Evolutionary conservation across 2,113 vertebrate species (phyloP), one percentile per base, ranked within the genome.

Genomic region (Brachyistius frenatus): DNA sequence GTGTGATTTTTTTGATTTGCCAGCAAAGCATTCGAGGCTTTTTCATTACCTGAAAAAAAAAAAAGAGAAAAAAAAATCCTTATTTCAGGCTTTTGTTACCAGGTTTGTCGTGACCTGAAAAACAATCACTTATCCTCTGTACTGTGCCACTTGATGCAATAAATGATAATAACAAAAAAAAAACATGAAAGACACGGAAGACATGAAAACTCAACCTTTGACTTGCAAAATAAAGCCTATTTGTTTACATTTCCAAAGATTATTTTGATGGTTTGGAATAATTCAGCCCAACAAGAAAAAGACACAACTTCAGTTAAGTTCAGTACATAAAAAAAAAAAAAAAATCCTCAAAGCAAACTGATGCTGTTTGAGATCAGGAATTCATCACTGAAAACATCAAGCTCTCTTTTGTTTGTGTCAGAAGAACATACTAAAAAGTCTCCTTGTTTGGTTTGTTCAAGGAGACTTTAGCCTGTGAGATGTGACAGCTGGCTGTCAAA

Each of bases 401-500:
- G 4, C 8, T 77, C 23, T 37, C 30, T 72, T 71, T 60, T 0
- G n/a, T 44, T 11, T 46, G 32, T 62, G 36, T 76, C 54, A 39
- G 44, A 7, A 11, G 4, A 13, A 46, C 50, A 83, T 44, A 76
- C 78, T 52, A 71, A 79, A 77, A 73, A 36, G n/a, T 16, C 52
- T 72, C 30, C 41, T 75, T 30, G 55, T 33, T 23, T 67, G 53
- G 50, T 69, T 47, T 65, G 64, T 66, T 87, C 68, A 82, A 86
- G 81, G 81, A 81, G 14, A 69, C 52, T 64, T n/a, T 6, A 56
- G 66, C 5, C 37, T 14, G 49, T 52, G 35, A 57, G 64, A 74
- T 32, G 57, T 39, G 68, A 82, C 72, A 76, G 49, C 53, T 30
- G 44, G 76, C 61, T 82, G 81, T 70, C 81, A 77, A 55, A 54